Evolutionary conservation across 2,888 invertebrate species (phyloP).

Genomic region (Odontocerum albicorne): DNA sequence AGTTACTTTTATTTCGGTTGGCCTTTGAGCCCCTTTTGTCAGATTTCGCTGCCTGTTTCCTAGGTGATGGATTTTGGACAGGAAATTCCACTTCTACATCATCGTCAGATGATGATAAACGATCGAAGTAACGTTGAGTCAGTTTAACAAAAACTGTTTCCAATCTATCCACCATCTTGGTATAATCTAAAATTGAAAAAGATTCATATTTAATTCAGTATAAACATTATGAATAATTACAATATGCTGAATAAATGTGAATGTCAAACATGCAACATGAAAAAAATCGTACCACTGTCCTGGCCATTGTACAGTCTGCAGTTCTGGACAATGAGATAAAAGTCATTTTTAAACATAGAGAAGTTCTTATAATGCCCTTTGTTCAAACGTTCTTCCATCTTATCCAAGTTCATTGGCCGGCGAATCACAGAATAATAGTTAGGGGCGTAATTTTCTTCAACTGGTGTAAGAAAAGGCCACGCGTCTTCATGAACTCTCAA

Average conservation of each 20-base stretch:
- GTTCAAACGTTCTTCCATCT: slow-evolving; percentile 86
- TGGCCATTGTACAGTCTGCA: slow-evolving; percentile 91
- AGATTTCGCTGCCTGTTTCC: slow-evolving; percentile 37
- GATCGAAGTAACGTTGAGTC: slow-evolving; percentile 80
- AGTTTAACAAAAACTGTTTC: slow-evolving; percentile 80
- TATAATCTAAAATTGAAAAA: slow-evolving; percentile 65
- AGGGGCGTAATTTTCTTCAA: slow-evolving; percentile 91
- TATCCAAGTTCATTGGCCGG: slow-evolving; percentile 84
- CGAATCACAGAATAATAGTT: slow-evolving; percentile 76
- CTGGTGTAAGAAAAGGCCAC: slow-evolving; percentile 93
- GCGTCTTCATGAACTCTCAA: slow-evolving; percentile 88
- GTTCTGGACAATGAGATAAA: slow-evolving; percentile 90
- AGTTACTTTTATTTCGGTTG: slow-evolving; percentile 42
- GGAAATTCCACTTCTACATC: slow-evolving; percentile 71
- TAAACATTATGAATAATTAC: not conserved
- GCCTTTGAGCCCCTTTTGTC: slow-evolving; percentile 38
- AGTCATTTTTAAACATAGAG: slow-evolving; percentile 82
- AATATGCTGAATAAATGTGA: not conserved
- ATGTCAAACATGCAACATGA: not conserved
- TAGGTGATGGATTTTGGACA: slow-evolving; percentile 50
- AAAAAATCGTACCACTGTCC: slow-evolving; percentile 73
- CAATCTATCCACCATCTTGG: slow-evolving; percentile 84
- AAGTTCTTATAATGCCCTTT: slow-evolving; percentile 78
- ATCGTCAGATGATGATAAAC: slow-evolving; percentile 78
- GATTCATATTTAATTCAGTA: not conserved